These are phyloP conservation scores for Solea senegalensis DNA, from an alignment of 2,113 vertebrate genomes.

Conservation along the genomic window DNA sequence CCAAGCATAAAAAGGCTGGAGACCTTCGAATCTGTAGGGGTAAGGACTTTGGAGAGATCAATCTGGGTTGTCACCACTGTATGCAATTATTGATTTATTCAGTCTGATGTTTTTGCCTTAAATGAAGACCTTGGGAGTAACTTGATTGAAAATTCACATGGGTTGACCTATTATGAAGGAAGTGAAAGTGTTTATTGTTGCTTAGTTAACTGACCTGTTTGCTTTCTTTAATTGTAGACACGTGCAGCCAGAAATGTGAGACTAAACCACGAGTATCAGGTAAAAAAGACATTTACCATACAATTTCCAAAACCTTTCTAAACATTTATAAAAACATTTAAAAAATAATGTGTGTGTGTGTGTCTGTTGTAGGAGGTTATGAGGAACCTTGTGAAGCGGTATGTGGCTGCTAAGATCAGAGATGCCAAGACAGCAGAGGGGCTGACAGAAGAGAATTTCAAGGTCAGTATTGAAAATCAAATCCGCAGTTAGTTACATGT, in stretches of 20 bases:
- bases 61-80: not conserved
- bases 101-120: not conserved
- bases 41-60: conserved; percentile 71
- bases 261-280: conserved; percentile 95
- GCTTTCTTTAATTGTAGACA: conserved; percentile 78
- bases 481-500: not conserved
- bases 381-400: conserved; percentile 94
- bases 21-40: conserved; percentile 92
- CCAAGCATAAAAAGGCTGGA: conserved; percentile 84
- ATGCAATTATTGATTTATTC: not conserved
- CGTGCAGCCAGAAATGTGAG: conserved; percentile 92
- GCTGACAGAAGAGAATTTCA: conserved; percentile 97
- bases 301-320: not conserved
- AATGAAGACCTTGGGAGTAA: too few relatives aligned
- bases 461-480: conserved; percentile 80
- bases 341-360: too few relatives aligned
- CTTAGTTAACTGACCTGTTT: not conserved
- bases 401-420: conserved; percentile 98
- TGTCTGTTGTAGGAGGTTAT: conserved; percentile 87
- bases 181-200: not conserved
- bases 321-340: not conserved
- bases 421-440: conserved; percentile 95
- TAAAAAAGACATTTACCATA: conserved; percentile 49
- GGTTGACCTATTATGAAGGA: not conserved
- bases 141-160: too few relatives aligned